A percentile compares a stretch with the other conserved stretches of the same genome.
phyloP scores from a whole-genome alignment of 2,113 vertebrate genomes.

The Chiloscyllium plagiosum region DNA sequence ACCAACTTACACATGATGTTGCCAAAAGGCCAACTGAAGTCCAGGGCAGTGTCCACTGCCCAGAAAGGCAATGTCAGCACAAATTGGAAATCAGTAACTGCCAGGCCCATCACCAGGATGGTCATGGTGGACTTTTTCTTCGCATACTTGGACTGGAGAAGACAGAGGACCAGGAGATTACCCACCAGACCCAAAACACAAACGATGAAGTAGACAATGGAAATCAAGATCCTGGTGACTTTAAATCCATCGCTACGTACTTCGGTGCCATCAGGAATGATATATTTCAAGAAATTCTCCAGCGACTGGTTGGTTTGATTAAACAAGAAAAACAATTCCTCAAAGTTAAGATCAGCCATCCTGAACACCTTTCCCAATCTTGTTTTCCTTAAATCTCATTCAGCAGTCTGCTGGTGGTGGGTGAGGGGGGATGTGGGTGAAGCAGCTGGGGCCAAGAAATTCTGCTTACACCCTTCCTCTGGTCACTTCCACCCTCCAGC shows the following conservation, averaged over 20 bases:
- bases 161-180: conserved; percentile 62
- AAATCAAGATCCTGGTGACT: conserved; percentile 57
- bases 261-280: conserved; percentile 48
- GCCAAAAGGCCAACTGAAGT: conserved; percentile 72
- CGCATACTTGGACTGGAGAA: conserved; percentile 56
- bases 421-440: no score
- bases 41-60: conserved; percentile 65
- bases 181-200: conserved; percentile 65
- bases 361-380: background rate
- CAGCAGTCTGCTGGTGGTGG: background rate
- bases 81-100: conserved; percentile 67
- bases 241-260: conserved; percentile 50
- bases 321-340: background rate
- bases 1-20: conserved; percentile 68
- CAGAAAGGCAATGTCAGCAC: conserved; percentile 69
- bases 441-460: background rate
- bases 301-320: background rate
- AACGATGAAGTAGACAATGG: conserved; percentile 61
- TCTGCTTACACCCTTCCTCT: background rate
- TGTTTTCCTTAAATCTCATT: no score
- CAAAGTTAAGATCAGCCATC: background rate
- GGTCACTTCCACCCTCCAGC: background rate
- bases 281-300: conserved; percentile 42
- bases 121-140: conserved; percentile 59
- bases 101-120: conserved; percentile 64